Evolutionary conservation across 2,888 invertebrate genomes (phyloP).

Genomic region (Apamea crenata): DNA sequence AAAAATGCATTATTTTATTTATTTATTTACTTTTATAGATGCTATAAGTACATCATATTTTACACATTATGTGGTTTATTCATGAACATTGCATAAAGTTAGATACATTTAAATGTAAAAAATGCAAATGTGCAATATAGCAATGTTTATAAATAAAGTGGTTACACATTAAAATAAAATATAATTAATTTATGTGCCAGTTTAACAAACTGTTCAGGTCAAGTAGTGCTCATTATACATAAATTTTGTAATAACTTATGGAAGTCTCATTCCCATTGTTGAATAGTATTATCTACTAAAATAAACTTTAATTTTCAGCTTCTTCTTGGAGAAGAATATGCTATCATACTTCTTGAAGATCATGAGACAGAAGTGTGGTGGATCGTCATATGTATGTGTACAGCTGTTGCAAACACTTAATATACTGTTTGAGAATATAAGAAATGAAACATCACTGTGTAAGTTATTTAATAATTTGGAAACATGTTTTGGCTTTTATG

Average conservation of each 20-base stretch:
- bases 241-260: not conserved
- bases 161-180: too few relatives aligned
- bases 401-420: constrained; percentile 99
- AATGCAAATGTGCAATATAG: too few relatives aligned
- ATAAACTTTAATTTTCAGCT: constrained; percentile 91
- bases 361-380: constrained; percentile 99
- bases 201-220: not conserved
- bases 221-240: not conserved
- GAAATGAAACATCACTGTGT: constrained; percentile 99
- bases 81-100: too few relatives aligned
- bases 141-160: too few relatives aligned
- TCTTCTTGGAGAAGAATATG: constrained; percentile 99
- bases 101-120: too few relatives aligned
- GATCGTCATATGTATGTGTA: constrained; percentile 98
- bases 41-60: not conserved
- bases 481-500: not conserved
- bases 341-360: constrained; percentile 99
- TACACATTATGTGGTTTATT: not conserved
- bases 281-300: not conserved
- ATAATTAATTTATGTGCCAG: not conserved
- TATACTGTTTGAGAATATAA: constrained; percentile 99
- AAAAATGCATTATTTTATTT: not conserved
- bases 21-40: not conserved
- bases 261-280: not conserved
- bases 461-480: constrained; percentile 88